These are phyloP conservation scores for Thymelicus sylvestris DNA, from an alignment of 2,888 invertebrate genomes.

Conservation along the genomic window DNA sequence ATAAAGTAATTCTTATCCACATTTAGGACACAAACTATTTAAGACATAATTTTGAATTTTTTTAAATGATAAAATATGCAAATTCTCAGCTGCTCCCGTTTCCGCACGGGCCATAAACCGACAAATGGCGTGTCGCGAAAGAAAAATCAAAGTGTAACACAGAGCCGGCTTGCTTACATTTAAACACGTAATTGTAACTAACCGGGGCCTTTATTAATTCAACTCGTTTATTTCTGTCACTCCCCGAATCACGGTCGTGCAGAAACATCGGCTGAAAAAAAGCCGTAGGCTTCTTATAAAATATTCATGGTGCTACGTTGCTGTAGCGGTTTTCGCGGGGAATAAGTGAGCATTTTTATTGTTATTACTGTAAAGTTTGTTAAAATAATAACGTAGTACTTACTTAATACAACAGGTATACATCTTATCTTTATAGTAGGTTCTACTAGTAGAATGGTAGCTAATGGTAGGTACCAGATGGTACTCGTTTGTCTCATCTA, in stretches of 20 bases:
- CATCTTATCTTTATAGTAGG: too few relatives aligned
- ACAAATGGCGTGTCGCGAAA: slow-evolving; percentile 81
- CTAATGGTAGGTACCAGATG: too few relatives aligned
- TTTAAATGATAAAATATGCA: not conserved
- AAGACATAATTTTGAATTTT: not conserved
- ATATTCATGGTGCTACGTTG: slow-evolving; percentile 69
- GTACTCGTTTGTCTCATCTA: too few relatives aligned
- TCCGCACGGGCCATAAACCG: slow-evolving; percentile 47
- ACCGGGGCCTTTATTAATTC: slow-evolving; percentile 83
- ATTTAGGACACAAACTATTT: too few relatives aligned
- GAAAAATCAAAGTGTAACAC: slow-evolving; percentile 80
- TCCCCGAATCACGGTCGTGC: slow-evolving; percentile 63
- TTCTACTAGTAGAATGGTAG: too few relatives aligned
- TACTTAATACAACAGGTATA: too few relatives aligned
- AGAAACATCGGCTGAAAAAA: slow-evolving; percentile 59
- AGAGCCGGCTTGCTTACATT: slow-evolving; percentile 79
- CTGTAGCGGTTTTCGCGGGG: slow-evolving; percentile 27
- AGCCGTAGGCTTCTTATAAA: slow-evolving; percentile 59
- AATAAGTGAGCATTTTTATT: slow-evolving; percentile 44
- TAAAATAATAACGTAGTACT: not conserved
- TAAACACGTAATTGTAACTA: slow-evolving; percentile 84
- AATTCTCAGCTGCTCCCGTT: slow-evolving; percentile 49
- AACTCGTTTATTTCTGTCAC: slow-evolving; percentile 75
- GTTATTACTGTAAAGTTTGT: not conserved
- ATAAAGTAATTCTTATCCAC: too few relatives aligned